These are phyloP conservation scores for Ploceus nigricollis DNA, from an alignment of 2,113 vertebrate genomes.

Conservation along the genomic window DNA sequence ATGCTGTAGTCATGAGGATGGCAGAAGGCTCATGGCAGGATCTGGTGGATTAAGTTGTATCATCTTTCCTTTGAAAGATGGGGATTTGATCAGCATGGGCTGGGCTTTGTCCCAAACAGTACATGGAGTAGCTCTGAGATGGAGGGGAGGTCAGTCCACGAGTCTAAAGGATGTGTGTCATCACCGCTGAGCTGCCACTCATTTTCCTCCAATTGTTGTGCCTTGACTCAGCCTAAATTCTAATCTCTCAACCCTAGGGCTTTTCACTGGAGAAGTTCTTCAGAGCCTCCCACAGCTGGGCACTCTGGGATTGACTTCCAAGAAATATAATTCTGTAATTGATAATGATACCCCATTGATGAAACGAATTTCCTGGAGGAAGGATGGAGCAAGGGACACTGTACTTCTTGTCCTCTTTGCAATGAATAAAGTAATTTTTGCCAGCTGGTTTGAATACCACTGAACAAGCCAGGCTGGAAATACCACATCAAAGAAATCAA, in stretches of 20 bases:
- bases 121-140: accelerated
- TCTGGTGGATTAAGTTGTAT: neutral
- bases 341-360: neutral
- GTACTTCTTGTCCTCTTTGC: neutral
- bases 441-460: neutral
- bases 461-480: neutral
- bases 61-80: neutral
- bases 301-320: neutral
- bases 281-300: neutral
- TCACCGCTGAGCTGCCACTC: neutral
- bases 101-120: neutral
- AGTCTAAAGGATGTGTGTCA: conserved; percentile 26
- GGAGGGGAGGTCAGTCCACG: neutral
- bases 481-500: conserved; percentile 5
- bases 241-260: neutral
- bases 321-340: neutral
- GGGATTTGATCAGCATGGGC: neutral
- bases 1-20: neutral
- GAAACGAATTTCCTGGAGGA: conserved; percentile 27
- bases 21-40: neutral
- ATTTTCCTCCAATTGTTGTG: conserved; percentile 42
- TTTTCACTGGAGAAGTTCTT: neutral
- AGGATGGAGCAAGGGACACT: neutral
- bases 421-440: neutral
- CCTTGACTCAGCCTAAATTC: neutral